Conservation (phyloP, 2,113 vertebrate species). For the Seriola quinqueradiata region DNA sequence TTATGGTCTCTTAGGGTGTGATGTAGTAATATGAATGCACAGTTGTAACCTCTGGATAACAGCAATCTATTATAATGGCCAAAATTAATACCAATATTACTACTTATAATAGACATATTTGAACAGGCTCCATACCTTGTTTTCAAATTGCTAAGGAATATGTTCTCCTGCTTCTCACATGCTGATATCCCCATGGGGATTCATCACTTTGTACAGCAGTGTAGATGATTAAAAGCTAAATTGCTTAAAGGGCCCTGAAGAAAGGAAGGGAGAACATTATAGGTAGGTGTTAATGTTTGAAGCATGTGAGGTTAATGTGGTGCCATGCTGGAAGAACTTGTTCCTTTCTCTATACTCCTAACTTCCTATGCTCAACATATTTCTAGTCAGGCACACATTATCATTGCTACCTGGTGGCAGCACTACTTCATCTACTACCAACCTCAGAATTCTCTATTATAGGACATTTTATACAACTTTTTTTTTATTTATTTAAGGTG, state of each 20-base stretch:
- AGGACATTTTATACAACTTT: neutral
- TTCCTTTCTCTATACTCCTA: constrained; percentile 34
- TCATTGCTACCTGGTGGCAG: constrained; percentile 20
- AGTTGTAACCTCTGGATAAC: constrained; percentile 27
- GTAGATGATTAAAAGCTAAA: constrained; percentile 60
- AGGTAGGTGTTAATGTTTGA: constrained; percentile 54
- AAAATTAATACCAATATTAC: constrained; percentile 36
- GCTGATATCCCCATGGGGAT: constrained; percentile 49
- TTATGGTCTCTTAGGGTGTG: neutral
- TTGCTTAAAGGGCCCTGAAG: constrained; percentile 45
- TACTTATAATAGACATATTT: constrained; percentile 21
- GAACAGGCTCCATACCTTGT: constrained; percentile 27
- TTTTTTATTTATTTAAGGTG: neutral
- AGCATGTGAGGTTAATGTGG: constrained; percentile 61
- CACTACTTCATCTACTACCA: neutral
- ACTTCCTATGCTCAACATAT: constrained; percentile 22
- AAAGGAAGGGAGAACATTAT: constrained; percentile 43
- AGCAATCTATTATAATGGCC: constrained; percentile 41
- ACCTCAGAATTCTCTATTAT: neutral
- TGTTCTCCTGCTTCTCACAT: constrained; percentile 24
- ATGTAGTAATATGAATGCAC: constrained; percentile 16
- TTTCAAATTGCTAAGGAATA: constrained; percentile 44
- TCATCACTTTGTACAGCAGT: constrained; percentile 59
- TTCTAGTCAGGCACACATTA: constrained; percentile 7
- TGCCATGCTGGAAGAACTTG: constrained; percentile 56